phyloP scores from a whole-genome alignment of 2,888 invertebrate species.

The Heliconius ethilla region DNA sequence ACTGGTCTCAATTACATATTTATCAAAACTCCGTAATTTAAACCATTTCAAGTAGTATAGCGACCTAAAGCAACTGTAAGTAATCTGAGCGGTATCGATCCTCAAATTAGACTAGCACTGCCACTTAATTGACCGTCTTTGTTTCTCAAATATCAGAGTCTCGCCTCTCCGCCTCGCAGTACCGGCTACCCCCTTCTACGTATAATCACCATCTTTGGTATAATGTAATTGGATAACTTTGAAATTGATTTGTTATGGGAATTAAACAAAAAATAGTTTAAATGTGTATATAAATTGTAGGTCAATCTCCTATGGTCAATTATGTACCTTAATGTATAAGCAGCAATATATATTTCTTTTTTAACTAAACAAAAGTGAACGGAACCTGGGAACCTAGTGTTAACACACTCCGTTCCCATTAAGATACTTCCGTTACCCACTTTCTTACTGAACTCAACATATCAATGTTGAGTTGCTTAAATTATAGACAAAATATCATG shows the following conservation, averaged over 20 bases:
- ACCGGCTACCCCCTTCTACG: not conserved
- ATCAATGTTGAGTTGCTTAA: too few relatives aligned
- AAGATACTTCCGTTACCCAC: too few relatives aligned
- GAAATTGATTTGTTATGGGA: not conserved
- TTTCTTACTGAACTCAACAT: too few relatives aligned
- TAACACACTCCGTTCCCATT: too few relatives aligned
- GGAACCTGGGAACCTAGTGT: too few relatives aligned
- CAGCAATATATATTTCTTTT: too few relatives aligned
- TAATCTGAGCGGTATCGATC: conserved; percentile 32
- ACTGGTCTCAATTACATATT: not conserved
- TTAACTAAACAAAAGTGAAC: too few relatives aligned
- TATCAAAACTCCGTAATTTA: not conserved
- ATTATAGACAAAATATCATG: too few relatives aligned
- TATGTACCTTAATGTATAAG: too few relatives aligned
- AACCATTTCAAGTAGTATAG: conserved; percentile 5
- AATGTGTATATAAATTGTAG: too few relatives aligned
- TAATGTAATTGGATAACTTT: conserved; percentile 7
- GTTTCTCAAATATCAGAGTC: conserved; percentile 19
- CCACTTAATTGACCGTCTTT: conserved; percentile 30
- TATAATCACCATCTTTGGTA: not conserved
- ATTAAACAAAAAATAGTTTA: too few relatives aligned
- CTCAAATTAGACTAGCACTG: conserved; percentile 17
- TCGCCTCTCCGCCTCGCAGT: not conserved
- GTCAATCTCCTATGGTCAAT: too few relatives aligned
- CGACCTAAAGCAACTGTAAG: conserved; percentile 27